Conservation (phyloP, 2,113 vertebrate species). For the Rhinoptilus africanus region DNA sequence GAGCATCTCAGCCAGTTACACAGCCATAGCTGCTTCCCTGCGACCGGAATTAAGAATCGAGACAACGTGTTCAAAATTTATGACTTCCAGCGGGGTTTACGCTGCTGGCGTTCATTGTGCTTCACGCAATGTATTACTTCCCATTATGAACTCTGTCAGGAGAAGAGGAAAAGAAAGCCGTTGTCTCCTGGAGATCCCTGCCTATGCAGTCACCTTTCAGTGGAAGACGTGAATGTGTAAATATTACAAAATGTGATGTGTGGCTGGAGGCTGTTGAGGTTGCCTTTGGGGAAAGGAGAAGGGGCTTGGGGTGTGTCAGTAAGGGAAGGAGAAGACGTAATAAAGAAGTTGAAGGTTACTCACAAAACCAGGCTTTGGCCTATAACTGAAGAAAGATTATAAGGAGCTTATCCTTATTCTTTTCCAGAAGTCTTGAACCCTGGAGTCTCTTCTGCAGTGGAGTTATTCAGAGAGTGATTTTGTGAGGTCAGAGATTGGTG, state of each 20-base stretch:
- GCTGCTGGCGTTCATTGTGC: not conserved
- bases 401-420: not conserved
- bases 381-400: not conserved
- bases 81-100: not conserved
- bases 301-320: not conserved
- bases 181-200: conserved; percentile 1
- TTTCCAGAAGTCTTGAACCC: not conserved
- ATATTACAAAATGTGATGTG: not conserved
- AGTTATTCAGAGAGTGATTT: not conserved
- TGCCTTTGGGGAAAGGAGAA: not conserved
- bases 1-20: not conserved
- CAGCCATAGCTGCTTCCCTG: not conserved
- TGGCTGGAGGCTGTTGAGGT: not conserved
- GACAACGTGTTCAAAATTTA: not conserved
- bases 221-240: not conserved
- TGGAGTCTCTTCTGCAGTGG: not conserved
- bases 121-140: not conserved
- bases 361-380: not conserved
- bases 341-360: not conserved
- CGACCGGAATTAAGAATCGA: not conserved
- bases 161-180: not conserved
- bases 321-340: not conserved
- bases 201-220: not conserved
- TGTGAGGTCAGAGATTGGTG: not conserved
- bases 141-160: not conserved